Conservation (phyloP, 35 echinoderm and acorn worm species). For the Heliocidaris erythrogramma region DNA sequence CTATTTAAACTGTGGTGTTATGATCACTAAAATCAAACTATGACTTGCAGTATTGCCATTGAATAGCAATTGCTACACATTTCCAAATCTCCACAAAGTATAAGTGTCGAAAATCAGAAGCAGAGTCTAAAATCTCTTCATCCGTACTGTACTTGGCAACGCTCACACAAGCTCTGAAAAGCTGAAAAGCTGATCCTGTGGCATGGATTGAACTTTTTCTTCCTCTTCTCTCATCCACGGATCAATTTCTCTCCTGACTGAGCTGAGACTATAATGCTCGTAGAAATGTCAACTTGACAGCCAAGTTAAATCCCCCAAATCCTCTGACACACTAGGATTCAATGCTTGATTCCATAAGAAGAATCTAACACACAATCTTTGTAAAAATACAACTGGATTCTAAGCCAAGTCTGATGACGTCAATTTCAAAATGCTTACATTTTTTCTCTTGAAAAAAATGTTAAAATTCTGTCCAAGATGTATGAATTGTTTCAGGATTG, state of each 20-base stretch:
- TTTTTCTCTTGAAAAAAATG: background rate
- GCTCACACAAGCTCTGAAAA: background rate
- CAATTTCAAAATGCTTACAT: background rate
- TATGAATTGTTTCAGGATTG: too few relatives aligned
- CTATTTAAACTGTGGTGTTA: background rate
- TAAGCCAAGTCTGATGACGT: background rate
- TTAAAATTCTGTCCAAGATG: too few relatives aligned
- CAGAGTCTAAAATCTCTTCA: background rate
- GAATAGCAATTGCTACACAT: background rate
- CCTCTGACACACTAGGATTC: background rate
- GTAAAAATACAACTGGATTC: background rate
- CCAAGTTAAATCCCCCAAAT: background rate
- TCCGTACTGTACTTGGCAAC: background rate
- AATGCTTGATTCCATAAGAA: background rate
- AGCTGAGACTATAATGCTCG: background rate
- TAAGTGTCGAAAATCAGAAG: background rate
- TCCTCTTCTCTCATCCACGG: background rate
- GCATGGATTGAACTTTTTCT: constrained; percentile 17
- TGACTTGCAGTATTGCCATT: background rate
- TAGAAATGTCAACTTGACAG: background rate
- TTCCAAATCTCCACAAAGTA: background rate
- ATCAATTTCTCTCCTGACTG: background rate
- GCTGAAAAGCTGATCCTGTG: background rate
- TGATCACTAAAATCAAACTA: background rate
- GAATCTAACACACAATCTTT: background rate